Evolutionary conservation across 1,140 invertebrate genomes (phyloP), one percentile per base, ranked within the genome.

Genomic region (Holotrichia oblita): DNA sequence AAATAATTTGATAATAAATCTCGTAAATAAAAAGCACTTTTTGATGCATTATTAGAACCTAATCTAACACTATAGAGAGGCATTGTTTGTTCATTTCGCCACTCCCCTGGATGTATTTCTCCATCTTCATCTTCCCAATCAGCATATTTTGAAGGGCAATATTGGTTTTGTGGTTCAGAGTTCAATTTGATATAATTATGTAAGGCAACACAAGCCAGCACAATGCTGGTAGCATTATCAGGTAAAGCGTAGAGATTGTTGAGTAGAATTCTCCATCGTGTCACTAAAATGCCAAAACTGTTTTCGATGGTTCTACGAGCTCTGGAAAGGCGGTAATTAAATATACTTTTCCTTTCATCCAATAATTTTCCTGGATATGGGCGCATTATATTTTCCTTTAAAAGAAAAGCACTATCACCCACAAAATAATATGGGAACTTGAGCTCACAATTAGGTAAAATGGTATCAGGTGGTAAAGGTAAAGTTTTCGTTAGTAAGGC

Each of bases 161-260:
- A 64, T 61, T 20, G 69, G 55, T 79, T 40, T 79, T 79, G 34
- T 40, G 73, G 12, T 4, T 8, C 4, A 34, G 17, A 48, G 7
- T 77, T 78, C 14, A 55, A 55, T 59, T 81, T 80, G 6, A 40
- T 69, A 80, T 42, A 83, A 76, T 82, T 83, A 79, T 83, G 81
- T 74, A 80, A 55, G 73, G 78, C 72, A 73, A 79, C 76, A 61
- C 69, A 59, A 75, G 83, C 79, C 64, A 80, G 74, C 48, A 84
- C 80, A 76, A 87, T 82, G 61, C 80, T 84, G 34, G 81, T 77
- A 40, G 79, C 84, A 40, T 78, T 84, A 76, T 83, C 79, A 77
- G 83, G 78, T 59, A n/a, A 55, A 55, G 48, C 48, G 17, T 55
- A 77, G 9, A 87, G 9, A 24, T 22, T 73, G 20, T 34, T 73